phyloP scores from a whole-genome alignment of 2,888 invertebrate species.

The Dioctria rufipes region DNA sequence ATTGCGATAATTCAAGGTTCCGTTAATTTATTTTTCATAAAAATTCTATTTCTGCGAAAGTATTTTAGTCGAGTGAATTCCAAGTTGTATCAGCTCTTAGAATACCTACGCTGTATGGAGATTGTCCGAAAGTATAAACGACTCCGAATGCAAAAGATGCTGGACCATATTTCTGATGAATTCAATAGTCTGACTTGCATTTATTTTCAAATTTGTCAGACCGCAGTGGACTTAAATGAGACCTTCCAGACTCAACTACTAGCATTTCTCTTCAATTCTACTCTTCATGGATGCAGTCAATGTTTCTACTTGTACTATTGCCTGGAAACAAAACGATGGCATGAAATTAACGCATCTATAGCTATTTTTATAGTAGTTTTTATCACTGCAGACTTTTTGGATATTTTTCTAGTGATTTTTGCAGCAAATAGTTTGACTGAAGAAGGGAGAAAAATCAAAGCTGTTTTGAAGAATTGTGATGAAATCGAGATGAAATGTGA shows the following conservation, averaged over 20 bases:
- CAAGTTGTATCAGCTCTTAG: background rate
- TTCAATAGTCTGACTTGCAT: background rate
- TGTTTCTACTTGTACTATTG: background rate
- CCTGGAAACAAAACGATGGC: too few species aligned
- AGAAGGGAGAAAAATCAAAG: background rate
- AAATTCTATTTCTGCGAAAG: background rate
- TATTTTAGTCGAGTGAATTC: background rate
- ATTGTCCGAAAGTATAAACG: background rate
- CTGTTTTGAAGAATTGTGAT: background rate
- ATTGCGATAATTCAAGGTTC: background rate
- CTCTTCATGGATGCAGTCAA: conserved; percentile 2
- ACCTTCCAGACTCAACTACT: background rate
- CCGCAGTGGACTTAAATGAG: background rate
- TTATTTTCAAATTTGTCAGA: background rate
- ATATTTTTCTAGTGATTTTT: background rate
- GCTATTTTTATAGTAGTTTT: background rate
- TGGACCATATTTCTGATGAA: background rate
- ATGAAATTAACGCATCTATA: too few species aligned
- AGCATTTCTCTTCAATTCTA: background rate
- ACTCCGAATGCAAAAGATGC: background rate
- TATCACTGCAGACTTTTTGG: background rate
- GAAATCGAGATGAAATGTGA: background rate
- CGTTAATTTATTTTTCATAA: background rate
- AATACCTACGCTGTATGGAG: background rate
- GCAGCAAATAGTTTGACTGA: background rate